phyloP scores from a whole-genome alignment of 2,797 vertebrate genomes.

The Eurystomus glaucurus region DNA sequence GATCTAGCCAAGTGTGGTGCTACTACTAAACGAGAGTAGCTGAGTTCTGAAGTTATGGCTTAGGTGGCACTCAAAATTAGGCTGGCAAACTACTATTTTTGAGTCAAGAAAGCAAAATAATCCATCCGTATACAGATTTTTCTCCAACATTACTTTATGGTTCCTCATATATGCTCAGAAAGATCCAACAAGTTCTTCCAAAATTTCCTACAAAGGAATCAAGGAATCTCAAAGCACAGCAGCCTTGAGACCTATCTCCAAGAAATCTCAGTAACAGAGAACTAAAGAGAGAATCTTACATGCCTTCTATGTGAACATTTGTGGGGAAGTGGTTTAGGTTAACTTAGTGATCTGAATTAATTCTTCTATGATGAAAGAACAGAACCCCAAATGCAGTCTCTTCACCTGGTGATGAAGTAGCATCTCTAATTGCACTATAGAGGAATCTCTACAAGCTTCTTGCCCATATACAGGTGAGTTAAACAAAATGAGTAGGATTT shows the following conservation, averaged over 20 bases:
- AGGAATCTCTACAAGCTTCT: not conserved
- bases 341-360: not conserved
- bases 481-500: not conserved
- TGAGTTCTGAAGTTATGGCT: not conserved
- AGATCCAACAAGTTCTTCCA: not conserved
- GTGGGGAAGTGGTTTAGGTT: not conserved
- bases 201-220: not conserved
- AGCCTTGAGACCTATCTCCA: not conserved
- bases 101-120: not conserved
- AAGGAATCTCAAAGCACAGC: not conserved
- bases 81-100: not conserved
- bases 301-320: accelerated
- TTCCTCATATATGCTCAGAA: not conserved
- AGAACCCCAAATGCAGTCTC: not conserved
- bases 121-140: not conserved
- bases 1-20: not conserved
- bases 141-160: not conserved
- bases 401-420: not conserved
- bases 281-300: not conserved
- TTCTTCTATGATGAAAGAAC: not conserved
- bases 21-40: not conserved
- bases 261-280: not conserved
- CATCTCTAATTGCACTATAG: not conserved
- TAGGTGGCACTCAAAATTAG: not conserved
- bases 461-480: not conserved